Evolutionary conservation across 2,888 invertebrate species (phyloP), one percentile per base, ranked within the genome.

Genomic region (Ectropis crepuscularia): DNA sequence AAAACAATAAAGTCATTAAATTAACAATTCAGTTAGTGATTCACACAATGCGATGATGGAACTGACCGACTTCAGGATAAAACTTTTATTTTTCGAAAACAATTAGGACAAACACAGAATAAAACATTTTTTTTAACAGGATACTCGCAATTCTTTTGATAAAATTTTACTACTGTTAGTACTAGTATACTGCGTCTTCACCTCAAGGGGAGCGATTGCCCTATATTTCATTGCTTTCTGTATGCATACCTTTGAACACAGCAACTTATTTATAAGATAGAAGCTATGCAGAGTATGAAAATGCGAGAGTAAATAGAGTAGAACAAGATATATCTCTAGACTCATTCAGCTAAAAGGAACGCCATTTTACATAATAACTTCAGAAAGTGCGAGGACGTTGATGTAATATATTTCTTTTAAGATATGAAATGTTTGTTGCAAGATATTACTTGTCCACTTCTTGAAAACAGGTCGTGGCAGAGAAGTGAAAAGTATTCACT

Each of bases 151-250:
- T 8, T 6, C 28, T 10, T 16, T 10, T n/a, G 11, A 1, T 5
- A 6, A 10, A 55, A 1, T 38, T 61, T 6, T 6, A 39, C 5
- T 45, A 39, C 61, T 61, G 55, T 5, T 0, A 12, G 37, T 12
- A 11, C 5, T 11, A 11, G 0, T 9, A 41, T 50, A 57, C 47
- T 8, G 45, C 43, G 38, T 39, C 6, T n/a, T 37, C 64, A 68
- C 64, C 66, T 70, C 64, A 63, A 55, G 61, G 65, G 61, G 59
- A 50, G 61, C 67, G 61, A 71, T 69, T 67, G 63, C 67, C 63
- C 61, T 67, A 67, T 69, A 65, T 67, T 63, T 69, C 65, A 67
- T 67, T 61, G 57, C 65, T 61, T 58, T 61, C 54, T 54, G 58
- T 62, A 41, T 61, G 58, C 61, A 61, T 60, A 57, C 60, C 64